Evolutionary conservation across 2,888 invertebrate genomes (phyloP), one percentile per base, ranked within the genome.

Genomic region (Troglohyphantes excavatus): DNA sequence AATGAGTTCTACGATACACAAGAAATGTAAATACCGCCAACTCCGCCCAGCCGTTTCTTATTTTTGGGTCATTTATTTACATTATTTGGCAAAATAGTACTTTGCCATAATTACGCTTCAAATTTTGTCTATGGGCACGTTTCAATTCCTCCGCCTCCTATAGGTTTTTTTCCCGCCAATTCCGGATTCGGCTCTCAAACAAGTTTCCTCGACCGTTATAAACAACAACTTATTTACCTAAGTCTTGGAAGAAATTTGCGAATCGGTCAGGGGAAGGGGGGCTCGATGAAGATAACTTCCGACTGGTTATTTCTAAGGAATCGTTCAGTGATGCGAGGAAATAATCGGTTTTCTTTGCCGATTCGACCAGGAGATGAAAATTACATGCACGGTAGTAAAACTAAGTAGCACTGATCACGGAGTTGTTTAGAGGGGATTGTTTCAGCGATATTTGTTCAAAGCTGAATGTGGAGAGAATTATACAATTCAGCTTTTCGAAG

Each of bases 321-420:
- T 21, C 43, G 33, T n/a, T 70, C 39, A 29, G 7, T 67, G 67
- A 67, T 65, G 27, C 68, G 68, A 68, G 29, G 6, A 43, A 13
- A 23, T 21, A 17, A 70, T 39, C 39, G 23, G 23, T 33, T 17
- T 67, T 29, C 29, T 29, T 29, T 39, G 39, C 5, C 11, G 21
- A 13, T 13, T 13, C 1, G 17, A 70, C 13, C 7, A 68, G 7
- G 39, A 11, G 11, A 26, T 23, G 29, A 67, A 67, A 67, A 67
- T 11, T 21, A 43, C 27, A 21, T 27, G 33, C 29, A 65, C 27
- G 23, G 23, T 11, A 68, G 68, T 33, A 70, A 43, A 19, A 39
- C 39, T 70, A 70, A 70, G 43, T 33, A 70, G 43, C 23, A 39
- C 39, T 70, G 70, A 70, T 70, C 21, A 39, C 39, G n/a, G 3